These are phyloP conservation scores for Tringa solitaria DNA, from an alignment of 2,113 vertebrate species.

Conservation along the genomic window DNA sequence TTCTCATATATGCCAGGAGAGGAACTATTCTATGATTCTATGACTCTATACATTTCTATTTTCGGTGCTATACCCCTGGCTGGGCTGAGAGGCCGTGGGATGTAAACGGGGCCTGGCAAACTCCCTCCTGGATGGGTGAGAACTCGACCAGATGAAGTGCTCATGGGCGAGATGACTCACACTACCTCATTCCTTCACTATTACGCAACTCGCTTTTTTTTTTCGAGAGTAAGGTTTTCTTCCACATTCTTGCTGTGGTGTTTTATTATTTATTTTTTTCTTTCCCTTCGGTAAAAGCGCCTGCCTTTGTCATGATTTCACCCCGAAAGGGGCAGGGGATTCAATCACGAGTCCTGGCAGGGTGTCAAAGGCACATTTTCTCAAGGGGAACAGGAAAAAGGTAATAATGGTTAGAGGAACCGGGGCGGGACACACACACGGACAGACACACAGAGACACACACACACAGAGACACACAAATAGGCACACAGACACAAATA, in stretches of 20 bases:
- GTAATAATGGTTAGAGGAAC: constrained; percentile 50
- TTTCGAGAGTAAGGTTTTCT: background rate
- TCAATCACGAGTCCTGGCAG: constrained; percentile 28
- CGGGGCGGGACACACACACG: background rate
- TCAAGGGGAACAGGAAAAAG: constrained; percentile 62
- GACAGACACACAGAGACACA: too few species aligned
- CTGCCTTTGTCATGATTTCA: constrained; percentile 21
- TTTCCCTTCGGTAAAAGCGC: background rate
- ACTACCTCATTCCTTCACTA: constrained; percentile 7
- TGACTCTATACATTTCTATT: background rate
- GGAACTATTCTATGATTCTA: background rate
- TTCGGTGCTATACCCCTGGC: background rate
- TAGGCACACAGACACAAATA: background rate
- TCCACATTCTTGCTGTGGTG: background rate
- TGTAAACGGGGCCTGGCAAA: background rate
- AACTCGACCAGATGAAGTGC: background rate
- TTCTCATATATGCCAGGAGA: background rate
- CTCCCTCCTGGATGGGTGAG: background rate
- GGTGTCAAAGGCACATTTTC: constrained; percentile 46
- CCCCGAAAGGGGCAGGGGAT: background rate
- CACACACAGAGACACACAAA: too few species aligned
- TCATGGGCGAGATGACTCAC: constrained; percentile 30
- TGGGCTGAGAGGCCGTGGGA: background rate
- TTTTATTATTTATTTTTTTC: background rate
- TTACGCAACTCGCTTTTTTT: constrained; percentile 20